Evolutionary conservation across 2,797 vertebrate genomes (phyloP), one percentile per base, ranked within the genome.

Genomic region (Acanthiza pusilla): DNA sequence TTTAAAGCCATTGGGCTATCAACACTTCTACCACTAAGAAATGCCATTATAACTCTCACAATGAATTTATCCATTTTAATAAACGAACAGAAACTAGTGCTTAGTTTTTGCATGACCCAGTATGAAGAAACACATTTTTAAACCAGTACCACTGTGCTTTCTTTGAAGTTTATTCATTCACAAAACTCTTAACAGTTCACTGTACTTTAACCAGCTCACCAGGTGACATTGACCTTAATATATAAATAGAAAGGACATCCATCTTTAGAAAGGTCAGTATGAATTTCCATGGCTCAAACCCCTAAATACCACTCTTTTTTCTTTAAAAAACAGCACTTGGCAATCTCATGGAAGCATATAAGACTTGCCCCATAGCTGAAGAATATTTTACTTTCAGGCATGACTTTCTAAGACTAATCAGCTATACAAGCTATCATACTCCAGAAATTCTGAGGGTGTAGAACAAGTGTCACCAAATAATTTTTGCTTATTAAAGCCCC

Each of bases 141-240:
- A 91, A 61, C 10, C 23, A 85, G 74, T 36, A 60, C 54, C 58
- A 32, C 45, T 9, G 17, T 68, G 42, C 70, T 54, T 85, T 58
- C 61, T 93, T 57, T 91, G 65, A 88, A 89, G 88, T 88, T 94
- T 91, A 93, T 71, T 96, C 83, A 96, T 94, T 96, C 94, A 96
- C 82, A 85, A 91, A 94, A 81, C 76, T 65, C 50, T 60, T 77
- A 83, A 85, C 50, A 94, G 89, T 74, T 95, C 65, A 92, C 61
- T 80, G 91, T 60, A 80, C 89, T 94, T 78, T 80, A 89, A 88
- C 94, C 78, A 93, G 78, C 65, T 74, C 87, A 68, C 75, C 65
- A 91, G 93, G 94, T 96, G 88, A 91, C 94, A 92, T 32, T 93
- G 93, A 95, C 94, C 96, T 94, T 74, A 62, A 76, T 26, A 72